Conservation (phyloP, 1,140 invertebrate species). For the Odontomachus brunneus region DNA sequence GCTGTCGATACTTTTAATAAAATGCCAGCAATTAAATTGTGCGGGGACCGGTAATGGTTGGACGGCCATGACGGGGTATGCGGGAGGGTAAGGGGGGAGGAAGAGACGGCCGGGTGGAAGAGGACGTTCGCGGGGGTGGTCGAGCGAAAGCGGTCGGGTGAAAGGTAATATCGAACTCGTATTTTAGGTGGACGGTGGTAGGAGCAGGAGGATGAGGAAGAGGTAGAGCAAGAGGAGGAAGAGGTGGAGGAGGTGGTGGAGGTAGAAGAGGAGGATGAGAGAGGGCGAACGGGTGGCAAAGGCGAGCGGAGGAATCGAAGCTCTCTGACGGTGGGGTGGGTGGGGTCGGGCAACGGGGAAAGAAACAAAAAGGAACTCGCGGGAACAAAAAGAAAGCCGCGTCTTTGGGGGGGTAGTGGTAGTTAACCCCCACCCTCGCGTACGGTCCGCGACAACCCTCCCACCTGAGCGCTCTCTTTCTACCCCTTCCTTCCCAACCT, state of each 20-base stretch:
- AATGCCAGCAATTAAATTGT: constrained; percentile 84
- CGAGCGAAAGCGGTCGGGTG: constrained; percentile 73
- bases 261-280: constrained; percentile 35
- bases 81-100: constrained; percentile 57
- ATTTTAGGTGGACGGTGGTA: constrained; percentile 75
- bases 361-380: constrained; percentile 74
- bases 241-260: not conserved
- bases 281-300: constrained; percentile 67
- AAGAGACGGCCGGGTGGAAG: constrained; percentile 48
- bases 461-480: constrained; percentile 60
- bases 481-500: constrained; percentile 56
- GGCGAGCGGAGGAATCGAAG: constrained; percentile 60
- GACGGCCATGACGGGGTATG: constrained; percentile 48
- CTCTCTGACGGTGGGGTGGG: constrained; percentile 55
- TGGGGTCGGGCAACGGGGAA: constrained; percentile 72
- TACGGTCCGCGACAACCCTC: constrained; percentile 72
- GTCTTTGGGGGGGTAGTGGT: constrained; percentile 77
- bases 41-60: constrained; percentile 72
- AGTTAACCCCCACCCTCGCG: constrained; percentile 71
- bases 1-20: constrained; percentile 86
- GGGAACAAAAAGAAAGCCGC: constrained; percentile 76
- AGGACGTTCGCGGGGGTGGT: constrained; percentile 53
- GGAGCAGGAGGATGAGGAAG: constrained; percentile 55
- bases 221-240: constrained; percentile 51
- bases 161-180: constrained; percentile 81